These are phyloP conservation scores for Drosophila setosimentum DNA, from an alignment of 2,888 invertebrate species.

Conservation along the genomic window DNA sequence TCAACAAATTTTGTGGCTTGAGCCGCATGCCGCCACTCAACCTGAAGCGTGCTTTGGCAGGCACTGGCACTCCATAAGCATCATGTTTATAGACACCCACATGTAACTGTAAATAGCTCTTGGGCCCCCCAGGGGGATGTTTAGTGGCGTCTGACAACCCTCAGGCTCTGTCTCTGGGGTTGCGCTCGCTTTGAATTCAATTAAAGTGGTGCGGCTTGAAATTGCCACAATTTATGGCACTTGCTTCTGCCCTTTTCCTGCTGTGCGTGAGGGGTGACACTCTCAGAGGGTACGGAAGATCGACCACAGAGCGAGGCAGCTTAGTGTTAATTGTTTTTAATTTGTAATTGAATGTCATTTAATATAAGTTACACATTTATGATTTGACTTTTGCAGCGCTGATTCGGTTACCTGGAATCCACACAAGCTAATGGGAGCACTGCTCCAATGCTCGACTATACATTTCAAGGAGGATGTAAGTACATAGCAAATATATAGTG, in stretches of 20 bases:
- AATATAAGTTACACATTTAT: conserved; percentile 61
- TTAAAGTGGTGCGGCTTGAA: conserved; percentile 82
- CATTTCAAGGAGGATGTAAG: conserved; percentile 98
- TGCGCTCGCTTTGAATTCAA: conserved; percentile 80
- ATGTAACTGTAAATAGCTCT: conserved; percentile 83
- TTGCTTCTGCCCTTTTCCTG: conserved; percentile 43
- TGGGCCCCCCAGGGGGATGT: conserved; percentile 83
- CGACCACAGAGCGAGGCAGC: conserved; percentile 54
- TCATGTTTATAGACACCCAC: conserved; percentile 74
- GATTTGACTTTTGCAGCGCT: conserved; percentile 88
- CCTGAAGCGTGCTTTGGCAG: conserved; percentile 56
- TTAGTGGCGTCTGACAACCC: conserved; percentile 72
- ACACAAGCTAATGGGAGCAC: conserved; percentile 98
- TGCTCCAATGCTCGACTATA: conserved; percentile 98
- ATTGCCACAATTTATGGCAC: conserved; percentile 81
- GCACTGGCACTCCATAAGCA: conserved; percentile 67
- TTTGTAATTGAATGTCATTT: conserved; percentile 81
- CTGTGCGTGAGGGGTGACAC: conserved; percentile 23
- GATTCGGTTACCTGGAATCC: conserved; percentile 99
- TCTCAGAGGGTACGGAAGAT: background rate
- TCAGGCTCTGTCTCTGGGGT: conserved; percentile 43
- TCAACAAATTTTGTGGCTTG: conserved; percentile 32
- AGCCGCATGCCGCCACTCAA: conserved; percentile 65
- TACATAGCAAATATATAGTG: conserved; percentile 62
- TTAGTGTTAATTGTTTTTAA: conserved; percentile 84